Conservation (phyloP, 2,113 vertebrate genomes). For the Oreochromis spilurus region DNA sequence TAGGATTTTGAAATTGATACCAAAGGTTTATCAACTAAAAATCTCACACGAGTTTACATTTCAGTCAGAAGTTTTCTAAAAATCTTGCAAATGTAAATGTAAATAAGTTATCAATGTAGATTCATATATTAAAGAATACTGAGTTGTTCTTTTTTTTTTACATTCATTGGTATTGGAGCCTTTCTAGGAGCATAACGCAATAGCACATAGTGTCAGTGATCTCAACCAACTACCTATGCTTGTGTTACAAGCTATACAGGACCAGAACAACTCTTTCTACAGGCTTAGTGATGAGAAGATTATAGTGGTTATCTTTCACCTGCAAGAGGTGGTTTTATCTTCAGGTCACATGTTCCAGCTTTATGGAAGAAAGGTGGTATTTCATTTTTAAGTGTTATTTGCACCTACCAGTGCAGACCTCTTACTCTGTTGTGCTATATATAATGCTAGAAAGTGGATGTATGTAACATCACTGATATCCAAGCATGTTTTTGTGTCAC, state of each 20-base stretch:
- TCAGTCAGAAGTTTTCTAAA: neutral
- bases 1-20: neutral
- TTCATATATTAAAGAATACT: neutral
- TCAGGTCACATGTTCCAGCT: neutral
- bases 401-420: neutral
- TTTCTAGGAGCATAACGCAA: neutral
- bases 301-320: neutral
- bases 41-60: neutral
- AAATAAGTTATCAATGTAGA: neutral
- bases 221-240: neutral
- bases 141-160: neutral
- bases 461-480: neutral
- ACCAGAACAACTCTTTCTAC: neutral
- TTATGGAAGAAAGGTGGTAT: neutral
- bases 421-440: neutral
- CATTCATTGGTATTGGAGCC: neutral
- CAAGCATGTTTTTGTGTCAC: neutral
- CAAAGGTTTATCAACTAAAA: neutral
- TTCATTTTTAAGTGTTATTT: neutral
- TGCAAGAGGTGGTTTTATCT: neutral
- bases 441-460: neutral
- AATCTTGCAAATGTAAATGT: neutral
- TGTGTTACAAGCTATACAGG: neutral
- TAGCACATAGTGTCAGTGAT: neutral
- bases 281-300: neutral